Base-by-base conservation (phyloP, 2,113 vertebrate genomes). In the Rostratula benghalensis region DNA sequence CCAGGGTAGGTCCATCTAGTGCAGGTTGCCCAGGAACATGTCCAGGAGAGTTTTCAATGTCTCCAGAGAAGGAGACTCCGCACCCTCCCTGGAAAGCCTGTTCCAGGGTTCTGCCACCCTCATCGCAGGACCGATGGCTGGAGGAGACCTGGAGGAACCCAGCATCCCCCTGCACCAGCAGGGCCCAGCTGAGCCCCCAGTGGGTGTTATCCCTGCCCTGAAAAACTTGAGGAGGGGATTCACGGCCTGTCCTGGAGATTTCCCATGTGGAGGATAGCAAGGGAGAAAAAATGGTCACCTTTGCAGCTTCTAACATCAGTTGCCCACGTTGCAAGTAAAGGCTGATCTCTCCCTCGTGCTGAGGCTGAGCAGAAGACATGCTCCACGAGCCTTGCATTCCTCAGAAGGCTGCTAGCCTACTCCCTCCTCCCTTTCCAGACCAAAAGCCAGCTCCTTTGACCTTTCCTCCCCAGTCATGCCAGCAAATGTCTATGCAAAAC, bases 381-480 rank as follows among this genome's bases (percentile, higher is more conserved):
- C 24, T 45, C 37, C 73, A 45, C 15, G 31, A 31, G 22, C n/a
- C 31, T 3, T 13, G 37, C 1, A 5, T 31, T 57, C 80, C 59
- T 43, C 23, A 46, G 56, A 73, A 48, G 30, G 46, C 33, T 11
- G 18, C 41, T 27, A 6, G 69, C 3, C 25, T 21, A 3, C 48
- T 57, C 35, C 48, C 31, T 45, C n/a, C 39, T 80, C 69, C 24
- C 76, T 13, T 61, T 57, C 61, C 4, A 35, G 31, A 35, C 23
- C 41, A 13, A 5, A 41, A 79, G 20, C 31, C n/a, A 18, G 23
- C 20, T 86, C 75, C 33, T 76, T 23, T 25, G 37, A 64, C 39
- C 37, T 59, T 20, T 64, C 41, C n/a, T 46, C 35, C 19, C 28
- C 1, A 2, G 24, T 7, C 1, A 0, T 1, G 3, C 19, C 71